These are phyloP conservation scores for Drosophila emarginata DNA, from an alignment of 2,888 invertebrate genomes.

Conservation along the genomic window DNA sequence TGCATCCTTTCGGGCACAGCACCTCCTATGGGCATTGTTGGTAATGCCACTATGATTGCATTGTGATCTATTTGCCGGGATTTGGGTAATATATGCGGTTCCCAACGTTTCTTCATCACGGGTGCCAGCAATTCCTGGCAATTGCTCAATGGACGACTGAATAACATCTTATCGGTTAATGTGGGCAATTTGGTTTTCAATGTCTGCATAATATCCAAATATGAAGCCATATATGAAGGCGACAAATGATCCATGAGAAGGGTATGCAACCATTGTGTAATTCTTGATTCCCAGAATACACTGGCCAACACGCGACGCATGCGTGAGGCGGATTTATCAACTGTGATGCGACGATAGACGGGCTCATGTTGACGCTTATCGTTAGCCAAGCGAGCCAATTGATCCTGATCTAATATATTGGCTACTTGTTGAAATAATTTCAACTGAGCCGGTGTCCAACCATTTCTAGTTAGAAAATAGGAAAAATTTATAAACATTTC, in stretches of 20 bases:
- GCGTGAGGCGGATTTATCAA: conserved; percentile 88
- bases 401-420: conserved; percentile 87
- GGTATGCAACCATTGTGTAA: conserved; percentile 90
- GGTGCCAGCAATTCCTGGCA: conserved; percentile 86
- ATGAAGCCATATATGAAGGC: conserved; percentile 87
- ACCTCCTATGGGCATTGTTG: conserved; percentile 84
- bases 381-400: conserved; percentile 86
- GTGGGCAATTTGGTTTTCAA: conserved; percentile 87
- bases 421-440: conserved; percentile 87
- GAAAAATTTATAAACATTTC: not conserved
- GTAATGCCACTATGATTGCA: conserved; percentile 86
- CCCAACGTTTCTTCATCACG: conserved; percentile 86
- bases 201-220: conserved; percentile 90
- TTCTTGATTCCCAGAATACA: conserved; percentile 88
- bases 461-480: conserved; percentile 80
- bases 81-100: conserved; percentile 87
- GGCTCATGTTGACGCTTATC: conserved; percentile 86
- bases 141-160: conserved; percentile 84
- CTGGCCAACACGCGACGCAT: conserved; percentile 87
- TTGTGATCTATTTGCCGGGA: conserved; percentile 88
- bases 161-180: conserved; percentile 89
- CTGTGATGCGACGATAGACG: conserved; percentile 86
- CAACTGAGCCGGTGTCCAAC: conserved; percentile 87
- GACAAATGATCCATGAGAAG: conserved; percentile 87
- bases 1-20: conserved; percentile 84